phyloP scores from a whole-genome alignment of 2,888 invertebrate species.

The Drosophila melanosoma region DNA sequence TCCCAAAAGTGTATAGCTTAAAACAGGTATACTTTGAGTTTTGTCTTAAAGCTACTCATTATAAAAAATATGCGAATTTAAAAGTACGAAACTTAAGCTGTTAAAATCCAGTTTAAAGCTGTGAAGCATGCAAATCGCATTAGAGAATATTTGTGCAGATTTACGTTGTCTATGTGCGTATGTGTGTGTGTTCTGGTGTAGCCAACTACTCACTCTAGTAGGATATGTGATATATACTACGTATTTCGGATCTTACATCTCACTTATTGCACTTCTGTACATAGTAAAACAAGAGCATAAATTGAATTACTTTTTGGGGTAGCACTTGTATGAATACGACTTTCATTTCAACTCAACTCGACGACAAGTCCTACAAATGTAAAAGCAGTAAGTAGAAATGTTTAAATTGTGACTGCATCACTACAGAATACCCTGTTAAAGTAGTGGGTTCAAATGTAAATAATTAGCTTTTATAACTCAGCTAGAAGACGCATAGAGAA shows the following conservation, averaged over 20 bases:
- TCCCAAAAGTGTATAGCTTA: conserved; percentile 33
- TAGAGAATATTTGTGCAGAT: conserved; percentile 5
- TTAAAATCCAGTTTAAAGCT: conserved; percentile 46
- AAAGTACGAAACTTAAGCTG: conserved; percentile 26
- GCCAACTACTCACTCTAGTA: conserved; percentile 26
- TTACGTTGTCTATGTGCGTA: neutral
- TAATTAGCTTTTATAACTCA: neutral
- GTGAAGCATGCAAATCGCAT: conserved; percentile 58
- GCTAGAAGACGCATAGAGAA: neutral
- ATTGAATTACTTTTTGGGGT: conserved; percentile 61
- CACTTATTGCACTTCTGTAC: conserved; percentile 11
- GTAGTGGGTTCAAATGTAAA: neutral
- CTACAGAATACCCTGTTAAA: conserved; percentile 13
- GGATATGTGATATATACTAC: neutral
- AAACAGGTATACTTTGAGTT: conserved; percentile 30
- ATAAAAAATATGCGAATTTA: conserved; percentile 1
- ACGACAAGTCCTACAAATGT: conserved; percentile 38
- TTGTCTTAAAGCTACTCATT: conserved; percentile 4
- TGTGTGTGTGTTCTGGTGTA: conserved; percentile 9
- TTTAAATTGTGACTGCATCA: neutral
- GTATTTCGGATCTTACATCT: conserved; percentile 10
- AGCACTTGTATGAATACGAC: conserved; percentile 46
- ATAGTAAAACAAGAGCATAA: conserved; percentile 38
- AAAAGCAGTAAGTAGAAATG: conserved; percentile 9
- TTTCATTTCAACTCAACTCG: conserved; percentile 10